Evolutionary conservation across 1,140 invertebrate species (phyloP), one percentile per base, ranked within the genome.

Genomic region (Drosophila arizonae): DNA sequence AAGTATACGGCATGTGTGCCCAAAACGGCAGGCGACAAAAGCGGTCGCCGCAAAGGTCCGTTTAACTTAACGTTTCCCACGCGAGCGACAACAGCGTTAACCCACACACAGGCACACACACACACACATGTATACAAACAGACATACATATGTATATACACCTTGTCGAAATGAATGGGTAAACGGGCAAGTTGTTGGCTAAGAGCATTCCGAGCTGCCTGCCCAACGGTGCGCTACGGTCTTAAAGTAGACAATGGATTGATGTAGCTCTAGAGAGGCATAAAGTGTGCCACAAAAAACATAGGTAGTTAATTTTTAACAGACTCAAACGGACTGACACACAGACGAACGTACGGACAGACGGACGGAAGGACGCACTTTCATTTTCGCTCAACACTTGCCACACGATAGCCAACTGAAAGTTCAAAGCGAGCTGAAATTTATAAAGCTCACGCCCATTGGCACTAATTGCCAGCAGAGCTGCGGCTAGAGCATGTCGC

Each of bases 51-150:
- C 81, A 80, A 80, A 85, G 81, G 81, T 85, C 77, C 81, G 77
- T 85, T 84, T 84, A 84, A 84, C 77, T 80, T 84, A 79, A 79
- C 69, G 69, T 72, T 67, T 76, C 73, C 73, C 73, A 76, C 56
- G 69, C 69, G 73, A 36, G 55, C 72, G 36, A 64, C 72, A 74
- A 74, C 72, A 55, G 13, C 13, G 11, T 21, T 21, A 65, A 52
- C 45, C 33, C 51, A 45, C 39, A 65, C 46, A 65, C 6, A 66
- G 9, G 26, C 11, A 11, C 15, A 36, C 17, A 45, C 13, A 45
- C 13, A 69, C 13, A 61, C 21, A 63, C 50, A 62, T 8, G 11
- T 10, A 41, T 39, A 54, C 15, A 46, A 17, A 56, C 50, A 69
- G 2, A 15, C 10, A 50, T 9, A 50, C 43, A 50, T 5, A 15